Evolutionary conservation across 2,113 vertebrate genomes (phyloP).

Genomic region (Pardalotus punctatus): DNA sequence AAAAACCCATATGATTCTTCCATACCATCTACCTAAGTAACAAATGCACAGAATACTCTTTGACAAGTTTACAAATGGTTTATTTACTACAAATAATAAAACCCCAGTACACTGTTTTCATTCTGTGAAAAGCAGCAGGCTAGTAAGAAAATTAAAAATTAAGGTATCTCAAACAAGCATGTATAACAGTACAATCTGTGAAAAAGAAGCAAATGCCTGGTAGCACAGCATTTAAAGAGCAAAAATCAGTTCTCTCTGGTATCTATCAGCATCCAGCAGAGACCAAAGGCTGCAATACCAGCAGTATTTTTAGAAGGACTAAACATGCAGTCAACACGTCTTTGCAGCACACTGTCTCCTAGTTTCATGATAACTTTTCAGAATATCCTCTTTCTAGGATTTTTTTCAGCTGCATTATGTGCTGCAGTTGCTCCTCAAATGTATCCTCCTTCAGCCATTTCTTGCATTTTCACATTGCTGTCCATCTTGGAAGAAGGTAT

Average conservation of each 20-base stretch:
- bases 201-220: not conserved
- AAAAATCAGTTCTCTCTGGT: not conserved
- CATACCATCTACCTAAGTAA: not conserved
- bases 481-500: not conserved
- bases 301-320: not conserved
- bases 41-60: not conserved
- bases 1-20: not conserved
- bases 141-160: not conserved
- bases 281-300: not conserved
- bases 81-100: constrained; percentile 3
- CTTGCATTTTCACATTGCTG: not conserved
- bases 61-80: not conserved
- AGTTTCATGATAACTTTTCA: not conserved
- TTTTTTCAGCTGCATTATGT: not conserved
- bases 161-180: not conserved
- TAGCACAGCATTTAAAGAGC: not conserved
- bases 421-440: not conserved
- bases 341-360: not conserved
- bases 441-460: not conserved
- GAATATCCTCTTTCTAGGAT: not conserved
- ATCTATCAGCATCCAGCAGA: not conserved
- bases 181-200: not conserved
- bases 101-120: not conserved
- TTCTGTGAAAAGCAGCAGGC: not conserved
- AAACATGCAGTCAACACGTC: not conserved